phyloP scores from a whole-genome alignment of 1,140 invertebrate genomes.

The Drosophila baimaii region DNA sequence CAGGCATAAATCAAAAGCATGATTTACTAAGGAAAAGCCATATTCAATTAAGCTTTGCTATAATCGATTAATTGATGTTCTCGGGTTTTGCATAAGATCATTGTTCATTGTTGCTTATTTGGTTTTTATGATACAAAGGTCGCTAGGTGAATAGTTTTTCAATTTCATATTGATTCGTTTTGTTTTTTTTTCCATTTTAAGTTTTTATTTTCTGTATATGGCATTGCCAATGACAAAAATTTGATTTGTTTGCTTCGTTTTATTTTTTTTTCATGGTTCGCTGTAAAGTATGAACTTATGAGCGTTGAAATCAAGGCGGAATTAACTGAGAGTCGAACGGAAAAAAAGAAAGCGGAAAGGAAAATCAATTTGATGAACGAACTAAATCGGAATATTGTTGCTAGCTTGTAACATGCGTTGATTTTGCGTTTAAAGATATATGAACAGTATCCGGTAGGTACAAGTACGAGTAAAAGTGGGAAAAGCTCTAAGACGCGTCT shows the following conservation, averaged over 20 bases:
- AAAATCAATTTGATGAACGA: conserved; percentile 47
- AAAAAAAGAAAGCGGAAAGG: conserved; percentile 35
- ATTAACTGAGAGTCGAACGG: conserved; percentile 35
- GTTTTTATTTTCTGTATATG: conserved; percentile 34
- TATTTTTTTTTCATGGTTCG: conserved; percentile 23
- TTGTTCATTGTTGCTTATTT: conserved; percentile 36
- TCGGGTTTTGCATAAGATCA: conserved; percentile 27
- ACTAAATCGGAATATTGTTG: conserved; percentile 48
- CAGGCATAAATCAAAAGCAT: conserved; percentile 80
- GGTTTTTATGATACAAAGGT: conserved; percentile 57
- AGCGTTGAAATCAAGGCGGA: conserved; percentile 50
- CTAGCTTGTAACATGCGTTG: conserved; percentile 64
- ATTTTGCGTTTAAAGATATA: conserved; percentile 54
- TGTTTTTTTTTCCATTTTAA: conserved; percentile 34
- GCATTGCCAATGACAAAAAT: conserved; percentile 49
- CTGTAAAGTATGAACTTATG: conserved; percentile 67
- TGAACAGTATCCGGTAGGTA: conserved; percentile 47
- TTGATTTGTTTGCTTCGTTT: conserved; percentile 19
- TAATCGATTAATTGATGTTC: conserved; percentile 39
- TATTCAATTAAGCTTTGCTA: conserved; percentile 73
- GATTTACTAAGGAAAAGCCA: conserved; percentile 78
- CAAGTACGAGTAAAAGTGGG: conserved; percentile 45
- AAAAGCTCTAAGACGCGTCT: conserved; percentile 44
- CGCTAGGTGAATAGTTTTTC: conserved; percentile 59
- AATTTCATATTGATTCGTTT: conserved; percentile 53